Conservation (phyloP, 1,140 invertebrate species). For the Leptopilina boulardi region DNA sequence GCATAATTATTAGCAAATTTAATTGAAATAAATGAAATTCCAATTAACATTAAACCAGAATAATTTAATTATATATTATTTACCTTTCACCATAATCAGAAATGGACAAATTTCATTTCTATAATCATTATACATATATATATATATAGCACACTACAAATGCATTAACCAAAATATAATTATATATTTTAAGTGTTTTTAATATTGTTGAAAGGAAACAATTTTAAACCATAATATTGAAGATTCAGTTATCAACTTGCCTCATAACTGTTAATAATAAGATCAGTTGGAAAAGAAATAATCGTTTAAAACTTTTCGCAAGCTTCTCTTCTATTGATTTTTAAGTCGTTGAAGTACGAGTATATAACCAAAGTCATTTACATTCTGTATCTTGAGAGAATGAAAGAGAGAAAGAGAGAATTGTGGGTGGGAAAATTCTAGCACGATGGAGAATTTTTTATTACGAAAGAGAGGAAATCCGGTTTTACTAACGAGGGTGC, state of each 20-base stretch:
- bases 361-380: neutral
- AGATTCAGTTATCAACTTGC: neutral
- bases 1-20: no score
- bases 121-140: no score
- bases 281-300: neutral
- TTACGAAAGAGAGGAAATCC: slow-evolving; percentile 26
- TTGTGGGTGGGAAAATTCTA: neutral
- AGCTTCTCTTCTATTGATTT: slow-evolving; percentile 10
- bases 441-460: slow-evolving; percentile 15
- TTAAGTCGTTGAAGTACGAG: neutral
- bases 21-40: no score
- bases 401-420: no score
- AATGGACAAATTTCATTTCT: no score
- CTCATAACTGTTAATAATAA: no score
- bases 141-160: no score
- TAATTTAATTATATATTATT: no score
- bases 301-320: neutral
- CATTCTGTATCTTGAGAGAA: slow-evolving; percentile 20
- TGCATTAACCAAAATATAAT: neutral
- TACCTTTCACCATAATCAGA: no score
- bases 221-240: neutral
- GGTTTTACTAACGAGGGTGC: slow-evolving; percentile 41
- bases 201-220: no score
- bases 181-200: no score
- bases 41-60: no score